A percentile compares a stretch with the other conserved stretches of the same genome.
Evolutionary conservation across 2,888 invertebrate genomes (phyloP).

Genomic region (Drosophila anceps): DNA sequence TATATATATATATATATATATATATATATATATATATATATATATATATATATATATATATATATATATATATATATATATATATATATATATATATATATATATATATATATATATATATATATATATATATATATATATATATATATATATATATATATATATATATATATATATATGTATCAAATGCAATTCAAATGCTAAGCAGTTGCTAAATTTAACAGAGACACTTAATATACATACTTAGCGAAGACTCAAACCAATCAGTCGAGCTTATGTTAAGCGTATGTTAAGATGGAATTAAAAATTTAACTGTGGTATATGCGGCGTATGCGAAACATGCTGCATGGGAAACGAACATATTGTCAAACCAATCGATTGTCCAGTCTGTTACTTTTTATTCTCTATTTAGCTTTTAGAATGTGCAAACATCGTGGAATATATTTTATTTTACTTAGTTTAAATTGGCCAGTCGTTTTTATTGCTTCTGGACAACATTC

Average conservation of each 20-base stretch:
- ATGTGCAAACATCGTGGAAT: constrained; percentile 2
- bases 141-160: too few species aligned
- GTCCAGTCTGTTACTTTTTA: not conserved
- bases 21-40: too few species aligned
- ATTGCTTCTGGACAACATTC: constrained; percentile 34
- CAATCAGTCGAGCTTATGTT: constrained; percentile 27
- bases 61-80: too few species aligned
- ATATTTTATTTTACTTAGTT: constrained; percentile 9
- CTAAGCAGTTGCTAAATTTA: constrained; percentile 32
- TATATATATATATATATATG: too few species aligned
- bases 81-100: too few species aligned
- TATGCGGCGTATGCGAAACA: constrained; percentile 6
- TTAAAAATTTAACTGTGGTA: constrained; percentile 23
- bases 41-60: too few species aligned
- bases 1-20: too few species aligned
- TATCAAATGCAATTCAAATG: constrained; percentile 8
- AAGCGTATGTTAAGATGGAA: constrained; percentile 29
- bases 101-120: too few species aligned
- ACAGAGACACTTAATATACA: constrained; percentile 3
- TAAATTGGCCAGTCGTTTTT: constrained; percentile 7
- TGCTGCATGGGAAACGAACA: not conserved
- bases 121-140: too few species aligned
- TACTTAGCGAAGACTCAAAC: constrained; percentile 49
- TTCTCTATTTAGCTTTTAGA: not conserved
- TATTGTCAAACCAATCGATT: not conserved